Evolutionary conservation across 2,797 vertebrate genomes (phyloP).

Genomic region (Hippopotamyrus pictus): DNA sequence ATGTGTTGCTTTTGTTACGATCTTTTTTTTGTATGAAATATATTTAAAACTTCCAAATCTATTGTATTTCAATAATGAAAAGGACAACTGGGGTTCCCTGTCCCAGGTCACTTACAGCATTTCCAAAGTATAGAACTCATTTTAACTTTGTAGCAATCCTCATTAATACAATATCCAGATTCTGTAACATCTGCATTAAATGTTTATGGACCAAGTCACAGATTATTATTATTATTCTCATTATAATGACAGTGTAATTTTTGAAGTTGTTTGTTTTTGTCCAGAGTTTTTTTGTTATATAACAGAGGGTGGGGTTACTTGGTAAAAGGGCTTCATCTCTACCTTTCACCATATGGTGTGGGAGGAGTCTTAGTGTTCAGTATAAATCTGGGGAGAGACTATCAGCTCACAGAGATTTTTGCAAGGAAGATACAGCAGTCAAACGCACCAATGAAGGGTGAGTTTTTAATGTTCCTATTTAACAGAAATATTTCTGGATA

Average conservation of each 20-base stretch:
- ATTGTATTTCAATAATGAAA: background rate
- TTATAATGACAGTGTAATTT: background rate
- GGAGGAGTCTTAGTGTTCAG: conserved; percentile 28
- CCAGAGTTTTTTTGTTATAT: background rate
- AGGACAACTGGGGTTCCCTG: background rate
- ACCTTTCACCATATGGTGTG: background rate
- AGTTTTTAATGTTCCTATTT: conserved; percentile 24
- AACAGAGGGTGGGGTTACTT: background rate
- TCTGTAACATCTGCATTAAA: background rate
- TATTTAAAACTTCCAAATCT: background rate
- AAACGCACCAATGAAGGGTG: conserved; percentile 53
- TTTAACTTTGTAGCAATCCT: background rate
- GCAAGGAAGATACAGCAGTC: background rate
- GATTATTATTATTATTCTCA: background rate
- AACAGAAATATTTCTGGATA: background rate
- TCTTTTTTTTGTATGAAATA: background rate
- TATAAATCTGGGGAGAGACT: conserved; percentile 36
- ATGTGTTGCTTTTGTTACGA: background rate
- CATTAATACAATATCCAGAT: background rate
- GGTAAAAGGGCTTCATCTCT: background rate
- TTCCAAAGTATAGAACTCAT: background rate
- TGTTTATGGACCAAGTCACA: background rate
- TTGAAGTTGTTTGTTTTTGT: background rate
- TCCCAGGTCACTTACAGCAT: background rate
- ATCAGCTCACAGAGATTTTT: background rate